Conservation (phyloP, 2,113 vertebrate species). For the Heterotis niloticus region DNA sequence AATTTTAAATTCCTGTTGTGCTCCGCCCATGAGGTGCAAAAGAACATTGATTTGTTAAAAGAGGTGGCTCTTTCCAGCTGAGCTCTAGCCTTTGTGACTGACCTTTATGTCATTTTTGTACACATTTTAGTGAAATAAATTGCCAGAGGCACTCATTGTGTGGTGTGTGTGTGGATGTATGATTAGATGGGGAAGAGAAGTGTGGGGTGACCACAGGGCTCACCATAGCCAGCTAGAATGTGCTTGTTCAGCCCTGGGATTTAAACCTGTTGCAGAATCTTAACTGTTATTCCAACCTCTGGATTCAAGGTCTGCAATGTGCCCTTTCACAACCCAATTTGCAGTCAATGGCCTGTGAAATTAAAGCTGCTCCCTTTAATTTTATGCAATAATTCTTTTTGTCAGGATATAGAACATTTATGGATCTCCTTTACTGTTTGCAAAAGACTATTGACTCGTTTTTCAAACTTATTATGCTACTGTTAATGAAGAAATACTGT, state of each 20-base stretch:
- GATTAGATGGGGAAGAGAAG: background rate
- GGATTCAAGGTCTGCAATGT: background rate
- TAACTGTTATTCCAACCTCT: background rate
- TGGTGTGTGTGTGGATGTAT: background rate
- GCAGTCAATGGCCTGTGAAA: slow-evolving; percentile 20
- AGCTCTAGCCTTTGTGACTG: background rate
- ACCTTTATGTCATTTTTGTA: slow-evolving; percentile 3
- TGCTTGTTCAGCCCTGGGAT: background rate
- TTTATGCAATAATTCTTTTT: background rate
- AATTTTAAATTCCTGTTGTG: background rate
- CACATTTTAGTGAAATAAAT: slow-evolving; percentile 18
- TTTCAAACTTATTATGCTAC: background rate
- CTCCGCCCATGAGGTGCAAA: background rate
- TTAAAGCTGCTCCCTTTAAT: slow-evolving; percentile 11
- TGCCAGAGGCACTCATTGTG: background rate
- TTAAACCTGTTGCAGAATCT: background rate
- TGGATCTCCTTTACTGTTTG: background rate
- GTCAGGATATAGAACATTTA: background rate
- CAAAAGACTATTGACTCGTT: background rate
- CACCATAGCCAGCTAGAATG: background rate
- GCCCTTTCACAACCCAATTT: slow-evolving; percentile 1
- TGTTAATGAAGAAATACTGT: background rate
- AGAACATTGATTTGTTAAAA: slow-evolving; percentile 4
- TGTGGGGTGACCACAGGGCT: background rate
- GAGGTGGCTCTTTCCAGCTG: background rate